These are phyloP conservation scores for Glossophaga mutica DNA, from an alignment of 2,797 vertebrate species.

Conservation along the genomic window DNA sequence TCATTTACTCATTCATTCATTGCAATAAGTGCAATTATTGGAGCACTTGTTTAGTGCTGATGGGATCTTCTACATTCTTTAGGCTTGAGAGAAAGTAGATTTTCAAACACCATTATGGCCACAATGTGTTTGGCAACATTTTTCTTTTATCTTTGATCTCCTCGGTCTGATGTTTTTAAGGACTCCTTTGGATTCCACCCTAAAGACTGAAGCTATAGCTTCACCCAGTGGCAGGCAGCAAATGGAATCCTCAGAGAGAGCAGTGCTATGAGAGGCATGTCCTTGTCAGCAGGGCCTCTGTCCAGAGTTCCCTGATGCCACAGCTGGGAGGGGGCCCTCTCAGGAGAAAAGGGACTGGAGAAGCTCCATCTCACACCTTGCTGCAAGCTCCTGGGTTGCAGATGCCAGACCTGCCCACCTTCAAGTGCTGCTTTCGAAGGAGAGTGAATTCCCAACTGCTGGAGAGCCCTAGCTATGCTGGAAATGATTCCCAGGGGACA, in stretches of 20 bases:
- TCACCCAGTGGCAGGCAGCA: neutral
- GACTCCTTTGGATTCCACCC: neutral
- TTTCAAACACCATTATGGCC: neutral
- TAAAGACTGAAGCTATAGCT: neutral
- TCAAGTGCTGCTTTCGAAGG: neutral
- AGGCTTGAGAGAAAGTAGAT: conserved; percentile 34
- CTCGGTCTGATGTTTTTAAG: conserved; percentile 5
- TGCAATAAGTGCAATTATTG: neutral
- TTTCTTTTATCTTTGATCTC: conserved; percentile 20
- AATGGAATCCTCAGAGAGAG: neutral
- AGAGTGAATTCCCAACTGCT: neutral
- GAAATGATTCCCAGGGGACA: neutral
- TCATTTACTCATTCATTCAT: conserved; percentile 40
- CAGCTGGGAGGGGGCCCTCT: neutral
- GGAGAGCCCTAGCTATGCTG: neutral
- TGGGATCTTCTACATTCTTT: neutral
- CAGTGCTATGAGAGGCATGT: neutral
- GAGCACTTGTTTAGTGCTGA: neutral
- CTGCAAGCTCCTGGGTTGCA: neutral
- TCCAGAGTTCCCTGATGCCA: neutral
- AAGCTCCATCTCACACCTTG: neutral
- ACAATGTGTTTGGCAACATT: neutral
- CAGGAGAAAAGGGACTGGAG: neutral
- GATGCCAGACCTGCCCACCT: neutral
- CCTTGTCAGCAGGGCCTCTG: neutral